phyloP scores from a whole-genome alignment of 2,797 vertebrate species.

The Acanthurus lineatus region DNA sequence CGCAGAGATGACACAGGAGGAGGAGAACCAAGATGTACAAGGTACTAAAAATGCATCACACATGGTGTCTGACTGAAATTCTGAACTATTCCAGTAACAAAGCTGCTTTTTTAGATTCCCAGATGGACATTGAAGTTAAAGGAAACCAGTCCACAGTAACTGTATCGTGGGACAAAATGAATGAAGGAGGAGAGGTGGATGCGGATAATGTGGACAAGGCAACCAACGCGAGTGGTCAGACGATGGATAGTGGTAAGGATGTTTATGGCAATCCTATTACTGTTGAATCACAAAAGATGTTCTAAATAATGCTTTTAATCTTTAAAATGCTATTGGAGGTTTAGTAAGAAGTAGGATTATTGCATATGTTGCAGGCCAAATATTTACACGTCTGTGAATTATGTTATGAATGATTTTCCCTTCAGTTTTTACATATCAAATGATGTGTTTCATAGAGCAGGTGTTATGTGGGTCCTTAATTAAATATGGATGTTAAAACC shows the following conservation, averaged over 20 bases:
- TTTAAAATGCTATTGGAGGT: background rate
- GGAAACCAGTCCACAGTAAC: constrained; percentile 44
- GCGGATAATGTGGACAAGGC: background rate
- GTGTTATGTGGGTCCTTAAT: background rate
- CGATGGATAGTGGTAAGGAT: background rate
- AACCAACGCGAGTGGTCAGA: constrained; percentile 6
- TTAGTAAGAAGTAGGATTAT: background rate
- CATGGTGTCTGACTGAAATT: background rate
- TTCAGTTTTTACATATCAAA: background rate
- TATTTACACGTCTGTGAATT: background rate
- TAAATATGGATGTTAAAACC: background rate
- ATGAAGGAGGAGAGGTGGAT: background rate
- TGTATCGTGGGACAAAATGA: constrained; percentile 48
- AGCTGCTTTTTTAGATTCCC: constrained; percentile 38
- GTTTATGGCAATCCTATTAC: constrained; percentile 5
- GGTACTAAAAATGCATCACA: constrained; percentile 24
- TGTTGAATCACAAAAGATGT: background rate
- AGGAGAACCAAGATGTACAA: constrained; percentile 22
- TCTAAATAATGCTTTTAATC: background rate
- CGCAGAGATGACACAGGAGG: background rate
- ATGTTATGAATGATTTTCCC: background rate
- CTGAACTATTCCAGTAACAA: constrained; percentile 27
- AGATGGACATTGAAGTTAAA: constrained; percentile 53
- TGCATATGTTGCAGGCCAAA: background rate
- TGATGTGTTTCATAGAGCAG: background rate